These are phyloP conservation scores for Porphyrio hochstetteri DNA, from an alignment of 2,113 vertebrate genomes.

Conservation along the genomic window DNA sequence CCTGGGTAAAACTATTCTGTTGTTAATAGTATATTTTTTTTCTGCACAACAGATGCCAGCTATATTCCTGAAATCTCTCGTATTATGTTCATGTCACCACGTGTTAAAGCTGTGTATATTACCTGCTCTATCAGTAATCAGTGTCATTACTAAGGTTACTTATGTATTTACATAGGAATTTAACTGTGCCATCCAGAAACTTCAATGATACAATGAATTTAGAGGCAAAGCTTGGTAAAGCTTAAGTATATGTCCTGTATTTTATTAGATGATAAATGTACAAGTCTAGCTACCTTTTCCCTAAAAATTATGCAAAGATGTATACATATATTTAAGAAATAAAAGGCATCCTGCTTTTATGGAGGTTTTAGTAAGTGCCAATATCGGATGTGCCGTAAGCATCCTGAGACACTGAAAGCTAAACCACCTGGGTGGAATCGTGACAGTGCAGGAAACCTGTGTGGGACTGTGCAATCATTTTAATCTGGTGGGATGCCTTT, in stretches of 20 bases:
- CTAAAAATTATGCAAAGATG: not conserved
- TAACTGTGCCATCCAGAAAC: not conserved
- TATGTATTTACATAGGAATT: not conserved
- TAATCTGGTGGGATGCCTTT: not conserved
- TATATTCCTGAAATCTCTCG: not conserved
- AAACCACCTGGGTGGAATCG: not conserved
- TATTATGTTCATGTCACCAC: not conserved
- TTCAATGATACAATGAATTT: not conserved
- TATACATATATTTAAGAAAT: not conserved
- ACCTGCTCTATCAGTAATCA: not conserved
- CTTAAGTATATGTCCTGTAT: not conserved
- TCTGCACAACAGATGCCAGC: not conserved
- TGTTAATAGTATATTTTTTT: not conserved
- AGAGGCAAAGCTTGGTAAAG: not conserved
- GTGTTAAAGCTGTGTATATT: not conserved
- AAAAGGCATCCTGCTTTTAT: not conserved
- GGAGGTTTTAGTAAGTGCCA: not conserved
- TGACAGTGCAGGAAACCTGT: not conserved
- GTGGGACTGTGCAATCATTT: not conserved
- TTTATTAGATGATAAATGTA: not conserved
- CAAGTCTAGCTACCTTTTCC: not conserved
- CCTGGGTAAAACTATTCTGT: not conserved
- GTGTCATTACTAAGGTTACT: not conserved
- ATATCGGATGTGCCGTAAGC: not conserved
- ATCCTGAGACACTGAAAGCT: not conserved